These are phyloP conservation scores for Hylaeus volcanicus DNA, from an alignment of 1,140 invertebrate genomes.

Conservation along the genomic window DNA sequence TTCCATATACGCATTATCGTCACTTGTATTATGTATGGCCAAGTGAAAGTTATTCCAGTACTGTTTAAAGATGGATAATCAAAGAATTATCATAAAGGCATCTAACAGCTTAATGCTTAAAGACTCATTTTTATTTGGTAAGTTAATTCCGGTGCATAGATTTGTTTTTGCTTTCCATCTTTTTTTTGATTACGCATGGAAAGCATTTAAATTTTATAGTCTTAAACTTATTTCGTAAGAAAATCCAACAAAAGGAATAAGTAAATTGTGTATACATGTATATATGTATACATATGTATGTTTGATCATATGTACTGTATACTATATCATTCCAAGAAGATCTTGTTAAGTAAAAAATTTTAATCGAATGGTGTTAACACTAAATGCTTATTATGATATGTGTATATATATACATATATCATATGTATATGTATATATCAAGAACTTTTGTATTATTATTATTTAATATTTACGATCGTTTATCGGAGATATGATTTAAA, in stretches of 20 bases:
- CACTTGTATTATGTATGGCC: slow-evolving; percentile 65
- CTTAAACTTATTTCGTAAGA: slow-evolving; percentile 30
- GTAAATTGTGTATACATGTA: slow-evolving; percentile 60
- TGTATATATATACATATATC: too few species aligned
- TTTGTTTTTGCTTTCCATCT: slow-evolving; percentile 18
- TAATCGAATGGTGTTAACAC: slow-evolving; percentile 20
- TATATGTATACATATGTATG: slow-evolving; percentile 52
- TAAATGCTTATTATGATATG: slow-evolving; percentile 27
- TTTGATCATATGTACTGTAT: slow-evolving; percentile 39
- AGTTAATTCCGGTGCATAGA: slow-evolving; percentile 38
- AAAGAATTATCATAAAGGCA: slow-evolving; percentile 15
- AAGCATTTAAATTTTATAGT: slow-evolving; percentile 22
- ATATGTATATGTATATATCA: not conserved
- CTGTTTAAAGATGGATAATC: slow-evolving; percentile 41
- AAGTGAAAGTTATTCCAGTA: slow-evolving; percentile 63
- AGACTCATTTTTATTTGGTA: slow-evolving; percentile 49
- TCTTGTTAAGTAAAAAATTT: slow-evolving; percentile 20
- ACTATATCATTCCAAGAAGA: slow-evolving; percentile 60
- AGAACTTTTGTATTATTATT: slow-evolving; percentile 40
- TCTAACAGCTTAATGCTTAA: slow-evolving; percentile 43
- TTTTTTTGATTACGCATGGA: slow-evolving; percentile 6
- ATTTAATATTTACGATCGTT: slow-evolving; percentile 17
- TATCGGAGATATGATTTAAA: slow-evolving; percentile 27
- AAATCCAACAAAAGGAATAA: slow-evolving; percentile 35
- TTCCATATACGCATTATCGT: slow-evolving; percentile 53